Evolutionary conservation across 2,797 vertebrate genomes (phyloP).

Genomic region (Brachyrhaphis roseni): DNA sequence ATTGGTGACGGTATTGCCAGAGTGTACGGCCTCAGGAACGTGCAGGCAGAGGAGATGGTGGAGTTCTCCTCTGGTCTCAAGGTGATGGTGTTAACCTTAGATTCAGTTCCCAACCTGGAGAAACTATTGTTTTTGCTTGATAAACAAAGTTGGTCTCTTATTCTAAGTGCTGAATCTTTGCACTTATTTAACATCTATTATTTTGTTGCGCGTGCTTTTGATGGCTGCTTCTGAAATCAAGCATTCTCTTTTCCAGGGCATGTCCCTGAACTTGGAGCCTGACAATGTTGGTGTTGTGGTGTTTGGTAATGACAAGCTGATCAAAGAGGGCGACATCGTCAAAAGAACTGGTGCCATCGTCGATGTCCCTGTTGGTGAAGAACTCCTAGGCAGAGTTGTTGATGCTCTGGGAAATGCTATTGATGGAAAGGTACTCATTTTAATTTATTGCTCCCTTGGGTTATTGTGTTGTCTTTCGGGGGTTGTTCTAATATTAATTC

Average conservation of each 20-base stretch:
- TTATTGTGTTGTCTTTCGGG: not conserved
- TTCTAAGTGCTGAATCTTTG: not conserved
- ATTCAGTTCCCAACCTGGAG: not conserved
- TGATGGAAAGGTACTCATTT: slow-evolving; percentile 87
- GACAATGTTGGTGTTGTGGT: slow-evolving; percentile 98
- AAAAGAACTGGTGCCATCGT: slow-evolving; percentile 97
- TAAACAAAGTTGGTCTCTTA: not conserved
- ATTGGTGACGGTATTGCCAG: slow-evolving; percentile 98
- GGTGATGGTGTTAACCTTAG: slow-evolving; percentile 3
- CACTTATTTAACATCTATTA: not conserved
- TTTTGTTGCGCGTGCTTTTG: not conserved
- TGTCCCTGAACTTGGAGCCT: slow-evolving; percentile 98
- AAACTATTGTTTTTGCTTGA: not conserved
- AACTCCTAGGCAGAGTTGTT: slow-evolving; percentile 93
- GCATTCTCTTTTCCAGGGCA: slow-evolving; percentile 81
- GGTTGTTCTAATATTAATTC: not conserved
- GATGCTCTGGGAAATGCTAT: slow-evolving; percentile 95
- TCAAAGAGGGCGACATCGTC: slow-evolving; percentile 96
- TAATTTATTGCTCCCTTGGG: not conserved
- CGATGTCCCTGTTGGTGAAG: slow-evolving; percentile 92
- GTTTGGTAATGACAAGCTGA: slow-evolving; percentile 96
- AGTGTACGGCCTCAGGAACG: slow-evolving; percentile 95
- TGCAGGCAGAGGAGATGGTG: slow-evolving; percentile 99
- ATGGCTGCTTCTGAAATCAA: not conserved
- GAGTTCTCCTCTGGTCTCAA: slow-evolving; percentile 93